Evolutionary conservation across 2,113 vertebrate species (phyloP), one percentile per base, ranked within the genome.

Genomic region (Pseudonaja textilis): DNA sequence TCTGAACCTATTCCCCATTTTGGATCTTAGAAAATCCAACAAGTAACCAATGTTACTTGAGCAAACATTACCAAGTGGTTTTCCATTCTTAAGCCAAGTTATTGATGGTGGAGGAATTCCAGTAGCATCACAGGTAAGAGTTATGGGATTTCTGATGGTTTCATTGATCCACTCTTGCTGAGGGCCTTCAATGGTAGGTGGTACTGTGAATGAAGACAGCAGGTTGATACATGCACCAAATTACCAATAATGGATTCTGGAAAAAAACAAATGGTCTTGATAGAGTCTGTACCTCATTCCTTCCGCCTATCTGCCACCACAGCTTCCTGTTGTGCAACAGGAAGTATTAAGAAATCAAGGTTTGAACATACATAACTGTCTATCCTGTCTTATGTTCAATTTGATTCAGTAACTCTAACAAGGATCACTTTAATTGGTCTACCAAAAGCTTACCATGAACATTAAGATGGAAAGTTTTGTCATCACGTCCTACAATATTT

Each of bases 391-490:
- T 55, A 56, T 8, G 9, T 25, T 12, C n/a, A 69, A 39, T 10
- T 47, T 5, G 1, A 47, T 85, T 89, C 55, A 89, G 45, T 23
- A 50, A 52, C 3, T 57, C 86, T 69, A 88, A 54, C 39, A 69
- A 16, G 18, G 9, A n/a, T 52, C 11, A 42, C n/a, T 42, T 25
- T 81, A 12, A 42, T 29, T 1, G 0, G 8, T 42, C 91, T 34
- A 88, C 3, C 8, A 39, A 14, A 96, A 93, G 93, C 96, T 97
- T 97, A 99, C 99, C 99, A 95, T 99, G 98, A 96, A 99, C 98
- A 96, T 98, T 99, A 93, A 99, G 97, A 96, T 99, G 98, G 97
- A 99, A 99, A 97, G 98, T 98, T 97, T 99, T 99, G 97, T 99
- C 99, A 97, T 99, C 98, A 93, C 96, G 98, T 88, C 99, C 99